Percentiles rank a stretch among this genome's conserved stretches.
phyloP scores from a whole-genome alignment of 92 coral and sea anemone genomes.

The Siderastrea radians region DNA sequence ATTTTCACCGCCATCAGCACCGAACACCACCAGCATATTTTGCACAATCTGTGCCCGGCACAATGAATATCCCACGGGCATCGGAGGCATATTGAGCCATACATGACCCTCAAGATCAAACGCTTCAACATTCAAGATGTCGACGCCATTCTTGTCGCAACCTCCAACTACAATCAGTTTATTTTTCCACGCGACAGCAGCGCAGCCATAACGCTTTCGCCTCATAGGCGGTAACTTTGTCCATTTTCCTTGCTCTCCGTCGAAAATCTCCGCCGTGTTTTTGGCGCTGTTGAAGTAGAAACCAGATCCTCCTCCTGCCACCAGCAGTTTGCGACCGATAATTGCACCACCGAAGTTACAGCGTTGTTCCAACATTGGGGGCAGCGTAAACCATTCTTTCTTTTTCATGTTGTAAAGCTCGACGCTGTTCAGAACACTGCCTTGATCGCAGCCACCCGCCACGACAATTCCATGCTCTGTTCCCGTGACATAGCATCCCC shows the following conservation, averaged over 20 bases:
- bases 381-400: slow-evolving; percentile 83
- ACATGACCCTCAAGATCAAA: slow-evolving; percentile 63
- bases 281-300: slow-evolving; percentile 93
- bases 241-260: slow-evolving; percentile 85
- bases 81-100: slow-evolving; percentile 76
- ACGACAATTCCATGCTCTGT: slow-evolving; percentile 88
- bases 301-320: slow-evolving; percentile 88
- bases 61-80: slow-evolving; percentile 79
- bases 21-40: slow-evolving; percentile 76
- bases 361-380: slow-evolving; percentile 74
- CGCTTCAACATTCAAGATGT: slow-evolving; percentile 81
- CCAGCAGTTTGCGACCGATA: slow-evolving; percentile 72
- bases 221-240: slow-evolving; percentile 82
- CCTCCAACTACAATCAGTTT: slow-evolving; percentile 91
- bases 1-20: slow-evolving; percentile 80
- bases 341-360: slow-evolving; percentile 90
- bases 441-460: slow-evolving; percentile 90
- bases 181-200: slow-evolving; percentile 79
- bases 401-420: slow-evolving; percentile 83
- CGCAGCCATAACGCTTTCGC: slow-evolving; percentile 83
- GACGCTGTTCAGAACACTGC: slow-evolving; percentile 82
- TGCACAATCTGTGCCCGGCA: slow-evolving; percentile 81
- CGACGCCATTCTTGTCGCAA: slow-evolving; percentile 71
- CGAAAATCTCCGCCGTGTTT: slow-evolving; percentile 83
- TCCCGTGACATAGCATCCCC: slow-evolving; percentile 81